phyloP scores from a whole-genome alignment of 2,113 vertebrate genomes.

The Agelaius phoeniceus region DNA sequence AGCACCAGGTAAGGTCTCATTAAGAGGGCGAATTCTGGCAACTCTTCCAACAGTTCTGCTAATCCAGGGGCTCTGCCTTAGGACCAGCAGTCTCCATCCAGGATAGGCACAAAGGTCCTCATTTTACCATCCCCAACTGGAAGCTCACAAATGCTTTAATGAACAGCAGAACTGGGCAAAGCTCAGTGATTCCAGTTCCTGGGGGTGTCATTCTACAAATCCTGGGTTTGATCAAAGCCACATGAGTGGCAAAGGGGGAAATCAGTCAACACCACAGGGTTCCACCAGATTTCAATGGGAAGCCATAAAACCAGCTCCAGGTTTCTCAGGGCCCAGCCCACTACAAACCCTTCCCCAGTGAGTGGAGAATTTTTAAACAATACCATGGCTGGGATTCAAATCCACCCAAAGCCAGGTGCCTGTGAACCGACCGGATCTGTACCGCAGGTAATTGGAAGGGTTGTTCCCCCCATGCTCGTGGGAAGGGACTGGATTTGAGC shows the following conservation, averaged over 20 bases:
- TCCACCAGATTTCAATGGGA: conserved; percentile 60
- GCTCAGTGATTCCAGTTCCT: conserved; percentile 12
- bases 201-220: background rate
- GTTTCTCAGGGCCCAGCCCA: conserved; percentile 46
- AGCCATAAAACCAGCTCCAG: conserved; percentile 51
- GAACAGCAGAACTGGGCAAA: conserved; percentile 26
- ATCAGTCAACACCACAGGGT: conserved; percentile 33
- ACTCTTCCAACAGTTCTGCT: background rate
- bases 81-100: background rate
- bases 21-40: background rate
- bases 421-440: background rate
- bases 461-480: background rate
- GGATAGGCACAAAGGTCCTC: background rate
- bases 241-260: conserved; percentile 36
- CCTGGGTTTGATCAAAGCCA: conserved; percentile 55
- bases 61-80: background rate
- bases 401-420: conserved; percentile 48
- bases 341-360: conserved; percentile 27
- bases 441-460: conserved; percentile 43
- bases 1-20: background rate
- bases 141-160: background rate
- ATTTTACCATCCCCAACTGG: background rate
- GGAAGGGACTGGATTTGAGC: conserved; percentile 28
- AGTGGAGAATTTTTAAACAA: conserved; percentile 55
- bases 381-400: conserved; percentile 52